Conservation (phyloP, 2,888 invertebrate species). For the Drosophila infuscata region DNA sequence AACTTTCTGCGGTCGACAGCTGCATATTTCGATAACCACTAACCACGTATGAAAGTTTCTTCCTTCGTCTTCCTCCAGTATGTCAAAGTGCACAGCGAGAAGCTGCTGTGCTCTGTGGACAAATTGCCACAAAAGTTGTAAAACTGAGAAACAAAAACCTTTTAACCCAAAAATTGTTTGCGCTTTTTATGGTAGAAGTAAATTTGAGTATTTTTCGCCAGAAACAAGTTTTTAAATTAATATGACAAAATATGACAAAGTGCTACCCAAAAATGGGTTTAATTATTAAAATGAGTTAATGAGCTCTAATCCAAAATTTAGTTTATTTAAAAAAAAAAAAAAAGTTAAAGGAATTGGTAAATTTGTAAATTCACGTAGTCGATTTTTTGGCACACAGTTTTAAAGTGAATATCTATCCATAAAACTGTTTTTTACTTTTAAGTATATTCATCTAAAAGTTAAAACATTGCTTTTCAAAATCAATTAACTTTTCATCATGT, state of each 20-base stretch:
- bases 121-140: background rate
- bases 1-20: constrained; percentile 25
- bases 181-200: background rate
- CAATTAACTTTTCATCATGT: background rate
- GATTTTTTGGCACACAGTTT: background rate
- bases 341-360: background rate
- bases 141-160: background rate
- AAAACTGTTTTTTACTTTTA: background rate
- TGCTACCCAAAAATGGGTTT: background rate
- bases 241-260: background rate
- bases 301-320: background rate
- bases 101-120: background rate
- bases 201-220: too few relatives aligned
- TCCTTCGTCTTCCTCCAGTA: background rate
- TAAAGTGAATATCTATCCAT: too few relatives aligned
- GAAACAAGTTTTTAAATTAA: background rate
- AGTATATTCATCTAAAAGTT: background rate
- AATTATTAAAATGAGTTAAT: background rate
- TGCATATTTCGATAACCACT: constrained; percentile 21
- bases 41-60: background rate
- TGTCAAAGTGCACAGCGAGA: constrained; percentile 9
- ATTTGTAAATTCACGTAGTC: background rate
- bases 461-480: background rate
- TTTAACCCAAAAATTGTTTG: background rate
- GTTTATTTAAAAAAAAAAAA: rapidly evolving